Conservation (phyloP, 2,888 invertebrate species). For the Drosophila mulleri region DNA sequence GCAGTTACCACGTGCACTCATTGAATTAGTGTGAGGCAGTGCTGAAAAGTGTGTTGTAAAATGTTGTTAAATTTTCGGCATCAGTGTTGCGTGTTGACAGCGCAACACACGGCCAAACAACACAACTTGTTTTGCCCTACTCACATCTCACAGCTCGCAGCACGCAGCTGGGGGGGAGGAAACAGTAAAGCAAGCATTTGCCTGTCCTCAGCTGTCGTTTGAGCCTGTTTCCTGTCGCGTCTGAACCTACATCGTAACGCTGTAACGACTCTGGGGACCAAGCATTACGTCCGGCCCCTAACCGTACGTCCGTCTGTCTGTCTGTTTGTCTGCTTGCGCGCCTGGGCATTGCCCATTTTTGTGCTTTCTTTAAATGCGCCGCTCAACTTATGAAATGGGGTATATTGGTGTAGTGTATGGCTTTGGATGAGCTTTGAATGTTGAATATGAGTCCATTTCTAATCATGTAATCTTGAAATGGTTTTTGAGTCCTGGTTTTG, state of each 20-base stretch:
- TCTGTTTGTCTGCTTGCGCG: neutral
- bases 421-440: neutral
- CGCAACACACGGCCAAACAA: constrained; percentile 23
- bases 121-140: constrained; percentile 47
- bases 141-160: constrained; percentile 23
- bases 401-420: neutral
- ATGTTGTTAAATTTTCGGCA: constrained; percentile 62
- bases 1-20: constrained; percentile 68
- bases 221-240: constrained; percentile 72
- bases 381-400: neutral
- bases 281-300: constrained; percentile 10
- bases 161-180: neutral
- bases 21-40: constrained; percentile 65
- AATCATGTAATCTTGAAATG: too few relatives aligned
- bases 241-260: constrained; percentile 29
- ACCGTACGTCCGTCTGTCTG: neutral
- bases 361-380: constrained; percentile 12
- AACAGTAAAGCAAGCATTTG: constrained; percentile 5
- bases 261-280: constrained; percentile 44
- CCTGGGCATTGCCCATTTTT: constrained; percentile 51
- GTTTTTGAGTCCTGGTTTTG: too few relatives aligned
- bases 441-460: neutral
- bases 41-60: constrained; percentile 54
- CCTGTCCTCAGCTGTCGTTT: constrained; percentile 54
- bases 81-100: constrained; percentile 60